phyloP scores from a whole-genome alignment of 2,113 vertebrate genomes.

The Corythaixoides concolor region DNA sequence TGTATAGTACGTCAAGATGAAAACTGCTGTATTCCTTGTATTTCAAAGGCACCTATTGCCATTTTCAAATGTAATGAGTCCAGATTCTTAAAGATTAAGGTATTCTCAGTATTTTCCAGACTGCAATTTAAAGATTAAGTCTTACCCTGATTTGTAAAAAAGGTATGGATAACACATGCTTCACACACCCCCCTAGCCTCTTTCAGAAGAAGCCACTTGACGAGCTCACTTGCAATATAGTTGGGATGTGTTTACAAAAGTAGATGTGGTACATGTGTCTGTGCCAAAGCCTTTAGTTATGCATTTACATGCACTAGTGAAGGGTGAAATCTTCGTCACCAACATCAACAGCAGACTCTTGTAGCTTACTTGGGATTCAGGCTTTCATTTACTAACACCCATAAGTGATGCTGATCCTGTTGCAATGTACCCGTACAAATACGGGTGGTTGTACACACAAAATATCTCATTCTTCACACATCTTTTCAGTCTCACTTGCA shows the following conservation, averaged over 20 bases:
- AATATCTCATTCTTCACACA: neutral
- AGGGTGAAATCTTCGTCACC: neutral
- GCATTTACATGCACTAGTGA: neutral
- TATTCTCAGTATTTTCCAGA: neutral
- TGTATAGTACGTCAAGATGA: neutral
- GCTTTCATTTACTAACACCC: neutral
- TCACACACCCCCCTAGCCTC: neutral
- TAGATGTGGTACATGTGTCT: neutral
- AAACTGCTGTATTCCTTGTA: neutral
- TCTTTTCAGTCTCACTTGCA: neutral
- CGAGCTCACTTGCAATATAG: neutral
- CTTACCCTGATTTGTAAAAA: neutral
- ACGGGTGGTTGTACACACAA: neutral
- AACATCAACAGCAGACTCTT: neutral
- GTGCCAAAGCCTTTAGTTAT: neutral
- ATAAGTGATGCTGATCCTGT: neutral
- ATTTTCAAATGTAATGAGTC: neutral
- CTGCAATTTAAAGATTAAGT: neutral
- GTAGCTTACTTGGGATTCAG: neutral
- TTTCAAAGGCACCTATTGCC: neutral
- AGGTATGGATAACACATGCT: neutral
- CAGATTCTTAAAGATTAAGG: neutral
- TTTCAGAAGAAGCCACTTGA: neutral
- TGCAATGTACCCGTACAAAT: neutral
- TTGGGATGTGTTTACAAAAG: neutral